A percentile compares a stretch with the other conserved stretches of the same genome.
These are phyloP conservation scores for Mugil cephalus DNA, from an alignment of 2,113 vertebrate genomes.

Conservation along the genomic window DNA sequence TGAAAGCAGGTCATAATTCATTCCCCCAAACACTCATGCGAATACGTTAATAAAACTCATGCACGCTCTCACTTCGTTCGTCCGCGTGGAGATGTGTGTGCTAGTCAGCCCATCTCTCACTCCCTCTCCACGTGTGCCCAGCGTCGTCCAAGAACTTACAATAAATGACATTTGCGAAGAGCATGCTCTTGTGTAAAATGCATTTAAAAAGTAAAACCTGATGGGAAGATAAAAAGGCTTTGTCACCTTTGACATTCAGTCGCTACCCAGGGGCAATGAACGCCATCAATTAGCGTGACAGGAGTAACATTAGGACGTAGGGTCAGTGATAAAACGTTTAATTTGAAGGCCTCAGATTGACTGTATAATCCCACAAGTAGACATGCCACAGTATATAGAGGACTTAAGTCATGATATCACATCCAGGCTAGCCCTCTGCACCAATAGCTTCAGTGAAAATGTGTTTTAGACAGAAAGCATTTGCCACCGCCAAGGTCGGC, in stretches of 20 bases:
- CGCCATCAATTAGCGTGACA: constrained; percentile 20
- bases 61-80: constrained; percentile 40
- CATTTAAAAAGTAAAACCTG: constrained; percentile 9
- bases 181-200: constrained; percentile 3
- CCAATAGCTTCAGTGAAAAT: background rate
- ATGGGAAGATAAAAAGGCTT: constrained; percentile 4
- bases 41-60: constrained; percentile 39
- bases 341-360: background rate
- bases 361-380: background rate
- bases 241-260: constrained; percentile 15
- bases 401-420: background rate
- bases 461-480: background rate
- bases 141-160: constrained; percentile 4
- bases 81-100: constrained; percentile 25
- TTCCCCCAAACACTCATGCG: constrained; percentile 48
- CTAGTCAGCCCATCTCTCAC: constrained; percentile 11
- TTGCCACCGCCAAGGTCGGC: background rate
- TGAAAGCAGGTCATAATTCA: constrained; percentile 73
- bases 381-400: too few relatives aligned
- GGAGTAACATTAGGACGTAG: background rate
- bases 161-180: constrained; percentile 35
- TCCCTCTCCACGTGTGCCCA: background rate
- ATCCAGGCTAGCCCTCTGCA: background rate
- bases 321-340: constrained; percentile 3
- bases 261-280: background rate